Evolutionary conservation across 2,797 vertebrate species (phyloP).

Genomic region (Aldrovandia affinis): DNA sequence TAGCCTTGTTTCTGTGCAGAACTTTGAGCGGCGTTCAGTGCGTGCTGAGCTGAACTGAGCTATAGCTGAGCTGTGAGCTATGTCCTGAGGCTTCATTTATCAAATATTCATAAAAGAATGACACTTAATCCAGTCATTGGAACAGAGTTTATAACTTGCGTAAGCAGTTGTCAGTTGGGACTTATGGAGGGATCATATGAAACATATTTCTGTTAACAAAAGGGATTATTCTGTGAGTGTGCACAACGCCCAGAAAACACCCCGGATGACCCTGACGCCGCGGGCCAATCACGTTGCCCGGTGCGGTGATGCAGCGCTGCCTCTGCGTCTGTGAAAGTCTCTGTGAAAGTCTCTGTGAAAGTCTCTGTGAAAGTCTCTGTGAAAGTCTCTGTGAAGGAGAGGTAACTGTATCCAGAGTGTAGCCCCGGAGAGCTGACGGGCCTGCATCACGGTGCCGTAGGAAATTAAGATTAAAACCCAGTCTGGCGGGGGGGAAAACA

Average conservation of each 20-base stretch:
- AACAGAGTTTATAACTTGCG: neutral
- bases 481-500: neutral
- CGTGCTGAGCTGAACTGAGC: neutral
- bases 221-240: neutral
- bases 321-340: too few species aligned
- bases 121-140: neutral
- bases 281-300: too few species aligned
- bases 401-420: too few species aligned
- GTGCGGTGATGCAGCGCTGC: too few species aligned
- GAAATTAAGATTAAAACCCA: neutral
- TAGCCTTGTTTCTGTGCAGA: constrained; percentile 40
- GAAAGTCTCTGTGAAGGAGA: too few species aligned
- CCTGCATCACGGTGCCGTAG: too few species aligned
- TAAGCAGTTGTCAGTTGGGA: neutral
- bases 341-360: too few species aligned
- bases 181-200: neutral
- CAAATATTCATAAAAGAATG: neutral
- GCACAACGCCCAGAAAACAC: too few species aligned
- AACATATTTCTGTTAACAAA: neutral
- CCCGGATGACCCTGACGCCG: too few species aligned
- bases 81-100: neutral
- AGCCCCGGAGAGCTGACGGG: too few species aligned
- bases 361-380: too few species aligned
- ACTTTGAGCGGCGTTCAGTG: constrained; percentile 17
- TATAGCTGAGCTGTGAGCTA: too few species aligned